phyloP scores from a whole-genome alignment of 1,140 invertebrate genomes.

The Drosophila simulans region DNA sequence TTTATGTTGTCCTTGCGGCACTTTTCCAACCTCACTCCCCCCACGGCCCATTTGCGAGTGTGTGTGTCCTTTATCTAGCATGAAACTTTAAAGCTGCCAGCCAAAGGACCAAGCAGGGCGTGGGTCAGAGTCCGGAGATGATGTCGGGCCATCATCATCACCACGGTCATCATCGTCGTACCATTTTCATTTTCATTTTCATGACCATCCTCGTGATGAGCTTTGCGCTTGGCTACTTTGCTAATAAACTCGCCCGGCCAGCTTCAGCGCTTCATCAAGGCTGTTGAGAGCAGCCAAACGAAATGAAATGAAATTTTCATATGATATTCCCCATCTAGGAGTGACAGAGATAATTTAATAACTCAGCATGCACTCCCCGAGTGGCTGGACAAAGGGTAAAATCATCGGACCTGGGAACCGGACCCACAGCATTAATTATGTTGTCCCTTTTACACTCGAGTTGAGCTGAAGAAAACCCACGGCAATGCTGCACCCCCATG shows the following conservation, averaged over 20 bases:
- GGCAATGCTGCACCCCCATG: background rate
- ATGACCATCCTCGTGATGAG: slow-evolving; percentile 50
- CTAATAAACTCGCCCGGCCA: slow-evolving; percentile 71
- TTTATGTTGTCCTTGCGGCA: slow-evolving; percentile 83
- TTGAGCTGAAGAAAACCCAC: slow-evolving; percentile 12
- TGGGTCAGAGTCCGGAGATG: slow-evolving; percentile 43
- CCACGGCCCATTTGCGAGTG: slow-evolving; percentile 4
- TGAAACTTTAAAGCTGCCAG: slow-evolving; percentile 75
- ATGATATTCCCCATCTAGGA: slow-evolving; percentile 79
- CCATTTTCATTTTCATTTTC: slow-evolving; percentile 38
- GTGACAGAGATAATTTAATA: slow-evolving; percentile 80
- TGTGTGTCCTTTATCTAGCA: slow-evolving; percentile 76
- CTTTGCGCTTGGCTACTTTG: slow-evolving; percentile 81
- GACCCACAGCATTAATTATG: slow-evolving; percentile 72
- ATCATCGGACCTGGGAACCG: background rate
- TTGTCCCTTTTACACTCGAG: slow-evolving; percentile 76
- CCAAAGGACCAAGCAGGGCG: slow-evolving; percentile 37
- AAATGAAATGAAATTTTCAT: slow-evolving; percentile 83
- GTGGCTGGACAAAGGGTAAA: slow-evolving; percentile 9
- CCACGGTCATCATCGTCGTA: background rate
- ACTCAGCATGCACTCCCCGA: slow-evolving; percentile 70
- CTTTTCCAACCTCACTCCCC: slow-evolving; percentile 44
- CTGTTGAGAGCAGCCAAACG: slow-evolving; percentile 69
- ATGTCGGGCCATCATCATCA: slow-evolving; percentile 32
- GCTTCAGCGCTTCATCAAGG: slow-evolving; percentile 57